These are phyloP conservation scores for Coracopsis vasa DNA, from an alignment of 2,113 vertebrate species.

Conservation along the genomic window DNA sequence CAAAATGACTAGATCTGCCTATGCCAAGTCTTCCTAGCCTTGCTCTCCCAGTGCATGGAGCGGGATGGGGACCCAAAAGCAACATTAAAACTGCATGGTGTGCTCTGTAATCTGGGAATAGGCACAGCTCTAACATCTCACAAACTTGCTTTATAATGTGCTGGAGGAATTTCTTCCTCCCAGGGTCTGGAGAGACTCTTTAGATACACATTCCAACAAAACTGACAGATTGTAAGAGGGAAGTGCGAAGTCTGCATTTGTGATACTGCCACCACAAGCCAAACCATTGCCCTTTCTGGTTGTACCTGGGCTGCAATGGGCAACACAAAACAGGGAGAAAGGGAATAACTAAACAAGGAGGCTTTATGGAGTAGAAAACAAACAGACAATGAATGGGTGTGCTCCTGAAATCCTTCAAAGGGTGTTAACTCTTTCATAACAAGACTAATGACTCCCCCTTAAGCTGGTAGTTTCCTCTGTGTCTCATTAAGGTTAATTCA, in stretches of 20 bases:
- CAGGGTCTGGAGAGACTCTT: neutral
- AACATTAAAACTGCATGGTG: neutral
- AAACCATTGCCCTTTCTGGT: neutral
- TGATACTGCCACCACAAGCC: neutral
- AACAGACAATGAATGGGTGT: slow-evolving; percentile 51
- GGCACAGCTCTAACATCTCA: neutral
- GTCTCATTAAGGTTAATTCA: slow-evolving; percentile 22
- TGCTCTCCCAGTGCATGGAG: neutral
- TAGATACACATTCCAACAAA: neutral
- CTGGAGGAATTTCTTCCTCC: neutral
- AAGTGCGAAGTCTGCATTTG: slow-evolving; percentile 1
- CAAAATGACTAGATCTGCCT: neutral
- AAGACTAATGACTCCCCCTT: slow-evolving; percentile 19
- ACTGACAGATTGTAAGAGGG: neutral
- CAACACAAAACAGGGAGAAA: neutral
- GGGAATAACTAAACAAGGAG: neutral
- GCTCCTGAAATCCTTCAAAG: slow-evolving; percentile 51
- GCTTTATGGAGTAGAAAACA: slow-evolving; percentile 25
- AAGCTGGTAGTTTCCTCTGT: neutral
- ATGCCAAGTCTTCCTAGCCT: neutral
- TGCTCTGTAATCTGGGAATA: neutral
- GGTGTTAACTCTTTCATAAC: slow-evolving; percentile 64
- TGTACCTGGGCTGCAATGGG: neutral
- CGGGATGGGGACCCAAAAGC: neutral
- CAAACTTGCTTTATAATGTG: neutral